Conservation (phyloP, 2,113 vertebrate genomes). For the Triplophysa siluroides region DNA sequence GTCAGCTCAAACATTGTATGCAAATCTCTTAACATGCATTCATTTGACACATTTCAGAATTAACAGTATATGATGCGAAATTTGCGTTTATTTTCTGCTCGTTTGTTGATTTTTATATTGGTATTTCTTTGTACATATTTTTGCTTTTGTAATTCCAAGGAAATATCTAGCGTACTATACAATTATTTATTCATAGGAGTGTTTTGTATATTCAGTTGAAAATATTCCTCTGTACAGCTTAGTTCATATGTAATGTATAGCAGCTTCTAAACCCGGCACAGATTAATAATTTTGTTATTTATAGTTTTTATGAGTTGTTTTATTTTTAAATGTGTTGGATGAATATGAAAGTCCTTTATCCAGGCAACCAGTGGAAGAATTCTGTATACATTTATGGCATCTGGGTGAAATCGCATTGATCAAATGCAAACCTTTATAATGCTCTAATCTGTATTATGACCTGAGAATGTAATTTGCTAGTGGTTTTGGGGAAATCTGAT, state of each 20-base stretch:
- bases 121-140: slow-evolving; percentile 77
- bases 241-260: slow-evolving; percentile 72
- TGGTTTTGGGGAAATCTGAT: slow-evolving; percentile 1
- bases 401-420: background rate
- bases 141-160: slow-evolving; percentile 70
- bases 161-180: slow-evolving; percentile 69
- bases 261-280: slow-evolving; percentile 60
- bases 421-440: background rate
- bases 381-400: background rate
- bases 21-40: background rate
- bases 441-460: slow-evolving; percentile 22
- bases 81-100: slow-evolving; percentile 68
- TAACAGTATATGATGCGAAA: slow-evolving; percentile 73
- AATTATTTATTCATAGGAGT: slow-evolving; percentile 75
- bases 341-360: slow-evolving; percentile 2
- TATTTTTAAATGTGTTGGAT: slow-evolving; percentile 4
- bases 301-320: slow-evolving; percentile 48
- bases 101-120: slow-evolving; percentile 63
- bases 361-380: background rate
- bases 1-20: background rate
- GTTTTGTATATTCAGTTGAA: slow-evolving; percentile 78
- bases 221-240: slow-evolving; percentile 68
- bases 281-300: slow-evolving; percentile 59
- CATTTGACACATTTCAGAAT: slow-evolving; percentile 27
- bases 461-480: background rate